Percentiles rank a stretch among this genome's conserved stretches.
Conservation (phyloP, 2,113 vertebrate species). For the Oncorhynchus clarkii region DNA sequence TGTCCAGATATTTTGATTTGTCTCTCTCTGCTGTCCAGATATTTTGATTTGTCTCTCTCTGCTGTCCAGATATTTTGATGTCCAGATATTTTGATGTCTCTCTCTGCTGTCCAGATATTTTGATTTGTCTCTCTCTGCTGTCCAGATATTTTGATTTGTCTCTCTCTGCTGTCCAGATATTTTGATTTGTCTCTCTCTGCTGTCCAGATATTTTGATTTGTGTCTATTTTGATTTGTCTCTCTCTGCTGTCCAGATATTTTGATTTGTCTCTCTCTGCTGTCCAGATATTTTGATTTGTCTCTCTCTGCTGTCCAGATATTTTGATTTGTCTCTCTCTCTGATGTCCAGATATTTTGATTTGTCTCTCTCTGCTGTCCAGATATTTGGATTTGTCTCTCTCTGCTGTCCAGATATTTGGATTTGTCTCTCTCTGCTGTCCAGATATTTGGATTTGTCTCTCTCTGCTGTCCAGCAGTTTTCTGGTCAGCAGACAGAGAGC, state of each 20-base stretch:
- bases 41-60: no score
- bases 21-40: no score
- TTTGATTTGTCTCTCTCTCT: conserved; percentile 2
- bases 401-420: no score
- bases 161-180: conserved; percentile 26
- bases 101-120: no score
- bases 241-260: conserved; percentile 30
- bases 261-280: no score
- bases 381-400: no score
- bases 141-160: conserved; percentile 33
- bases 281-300: no score
- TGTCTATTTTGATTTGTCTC: not conserved
- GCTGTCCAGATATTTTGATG: conserved; percentile 27
- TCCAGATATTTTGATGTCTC: conserved; percentile 8
- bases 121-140: not conserved
- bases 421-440: not conserved
- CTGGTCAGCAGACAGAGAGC: no score
- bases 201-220: conserved; percentile 33
- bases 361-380: no score
- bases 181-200: no score
- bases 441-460: conserved; percentile 26
- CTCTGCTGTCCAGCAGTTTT: conserved; percentile 40
- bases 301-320: conserved; percentile 29
- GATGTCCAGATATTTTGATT: no score
- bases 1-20: conserved; percentile 7